phyloP scores from a whole-genome alignment of 2,888 invertebrate genomes.

The Drosophila merina region DNA sequence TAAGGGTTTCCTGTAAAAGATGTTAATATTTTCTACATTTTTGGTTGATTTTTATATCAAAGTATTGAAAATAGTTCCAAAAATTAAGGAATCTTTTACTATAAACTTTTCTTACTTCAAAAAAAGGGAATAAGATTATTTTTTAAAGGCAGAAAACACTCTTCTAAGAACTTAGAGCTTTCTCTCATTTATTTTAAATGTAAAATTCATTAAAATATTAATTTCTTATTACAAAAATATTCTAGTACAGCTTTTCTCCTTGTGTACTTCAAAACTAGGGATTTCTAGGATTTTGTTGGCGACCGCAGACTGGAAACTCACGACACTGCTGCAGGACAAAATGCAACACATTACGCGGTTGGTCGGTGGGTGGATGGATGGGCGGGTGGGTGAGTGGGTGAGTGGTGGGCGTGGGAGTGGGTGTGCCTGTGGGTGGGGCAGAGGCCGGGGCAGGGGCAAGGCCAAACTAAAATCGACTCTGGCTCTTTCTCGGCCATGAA shows the following conservation, averaged over 20 bases:
- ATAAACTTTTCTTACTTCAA: too few species aligned
- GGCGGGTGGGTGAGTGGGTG: constrained; percentile 7
- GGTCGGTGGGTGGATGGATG: constrained; percentile 8
- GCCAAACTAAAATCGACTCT: constrained; percentile 42
- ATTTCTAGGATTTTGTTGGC: constrained; percentile 10
- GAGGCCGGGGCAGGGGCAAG: constrained; percentile 26
- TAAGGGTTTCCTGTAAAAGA: too few species aligned
- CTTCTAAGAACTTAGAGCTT: too few species aligned
- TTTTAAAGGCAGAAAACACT: too few species aligned
- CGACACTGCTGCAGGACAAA: constrained; percentile 58
- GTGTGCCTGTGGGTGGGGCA: constrained; percentile 9
- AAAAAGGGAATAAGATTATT: too few species aligned
- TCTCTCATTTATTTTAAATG: too few species aligned
- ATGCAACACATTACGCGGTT: constrained; percentile 49
- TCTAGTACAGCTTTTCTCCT: background rate
- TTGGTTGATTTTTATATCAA: too few species aligned
- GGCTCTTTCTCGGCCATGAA: constrained; percentile 34
- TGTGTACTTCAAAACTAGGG: constrained; percentile 5
- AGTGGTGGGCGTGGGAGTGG: constrained; percentile 10
- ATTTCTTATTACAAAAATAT: background rate
- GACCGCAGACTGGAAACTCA: constrained; percentile 35
- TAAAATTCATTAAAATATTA: too few species aligned
- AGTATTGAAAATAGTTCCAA: too few species aligned
- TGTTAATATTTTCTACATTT: too few species aligned
- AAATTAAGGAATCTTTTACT: too few species aligned